phyloP scores from a whole-genome alignment of 2,797 vertebrate species.

The Chelonia mydas region DNA sequence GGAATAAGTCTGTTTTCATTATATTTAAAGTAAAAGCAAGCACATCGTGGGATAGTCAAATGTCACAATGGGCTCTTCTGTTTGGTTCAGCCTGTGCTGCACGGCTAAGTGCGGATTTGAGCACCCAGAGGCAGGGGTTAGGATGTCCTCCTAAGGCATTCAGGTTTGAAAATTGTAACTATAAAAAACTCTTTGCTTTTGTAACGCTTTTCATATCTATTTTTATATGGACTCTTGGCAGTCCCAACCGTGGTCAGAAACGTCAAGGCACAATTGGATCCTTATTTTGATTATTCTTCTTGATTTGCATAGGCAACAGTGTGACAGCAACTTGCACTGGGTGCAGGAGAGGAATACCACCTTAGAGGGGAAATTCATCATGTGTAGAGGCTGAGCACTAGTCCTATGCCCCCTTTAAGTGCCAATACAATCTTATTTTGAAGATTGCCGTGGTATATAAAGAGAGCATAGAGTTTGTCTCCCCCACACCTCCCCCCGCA shows the following conservation, averaged over 20 bases:
- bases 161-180: background rate
- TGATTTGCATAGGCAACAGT: accelerated
- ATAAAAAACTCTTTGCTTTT: background rate
- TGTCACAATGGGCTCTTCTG: background rate
- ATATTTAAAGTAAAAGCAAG: background rate
- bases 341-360: background rate
- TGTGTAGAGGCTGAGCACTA: background rate
- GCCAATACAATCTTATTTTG: background rate
- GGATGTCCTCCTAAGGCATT: background rate
- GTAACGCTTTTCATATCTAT: background rate
- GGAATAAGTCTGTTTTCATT: background rate
- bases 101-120: background rate
- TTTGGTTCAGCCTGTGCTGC: background rate
- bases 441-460: background rate
- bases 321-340: background rate
- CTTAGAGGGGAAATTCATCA: background rate
- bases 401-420: accelerated
- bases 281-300: background rate
- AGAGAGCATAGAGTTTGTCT: background rate
- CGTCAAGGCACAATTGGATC: background rate
- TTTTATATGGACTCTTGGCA: accelerated
- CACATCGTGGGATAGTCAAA: accelerated
- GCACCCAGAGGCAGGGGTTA: background rate
- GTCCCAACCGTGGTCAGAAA: background rate
- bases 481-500: background rate